A percentile compares a stretch with the other conserved stretches of the same genome.
Evolutionary conservation across 2,113 vertebrate species (phyloP).

Genomic region (Sorex fumeus): DNA sequence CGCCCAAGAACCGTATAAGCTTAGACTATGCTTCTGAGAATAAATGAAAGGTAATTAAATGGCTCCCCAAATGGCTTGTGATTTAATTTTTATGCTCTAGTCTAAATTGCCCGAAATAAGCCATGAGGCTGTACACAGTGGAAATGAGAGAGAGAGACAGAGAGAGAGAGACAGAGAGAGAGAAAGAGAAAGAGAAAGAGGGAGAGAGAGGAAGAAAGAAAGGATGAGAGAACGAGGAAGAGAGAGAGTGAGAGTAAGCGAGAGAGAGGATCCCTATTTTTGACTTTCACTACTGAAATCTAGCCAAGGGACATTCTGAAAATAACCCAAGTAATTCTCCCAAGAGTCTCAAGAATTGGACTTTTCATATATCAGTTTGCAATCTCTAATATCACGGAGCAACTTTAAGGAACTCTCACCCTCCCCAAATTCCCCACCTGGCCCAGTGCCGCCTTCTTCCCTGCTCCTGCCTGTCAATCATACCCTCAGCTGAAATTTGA

Average conservation of each 20-base stretch:
- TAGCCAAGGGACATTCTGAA: slow-evolving; percentile 78
- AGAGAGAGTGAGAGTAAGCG: too few relatives aligned
- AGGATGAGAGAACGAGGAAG: too few relatives aligned
- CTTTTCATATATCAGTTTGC: slow-evolving; percentile 87
- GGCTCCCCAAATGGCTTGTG: slow-evolving; percentile 28
- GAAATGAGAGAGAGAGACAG: slow-evolving; percentile 37
- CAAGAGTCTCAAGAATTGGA: slow-evolving; percentile 67
- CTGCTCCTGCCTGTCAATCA: slow-evolving; percentile 90
- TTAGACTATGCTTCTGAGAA: slow-evolving; percentile 63
- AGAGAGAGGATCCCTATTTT: slow-evolving; percentile 33
- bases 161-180: too few relatives aligned
- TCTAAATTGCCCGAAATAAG: slow-evolving; percentile 77
- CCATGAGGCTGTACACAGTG: slow-evolving; percentile 53
- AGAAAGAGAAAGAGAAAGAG: neutral
- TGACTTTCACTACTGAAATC: slow-evolving; percentile 69
- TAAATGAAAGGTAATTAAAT: slow-evolving; percentile 60
- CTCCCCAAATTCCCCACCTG: slow-evolving; percentile 92
- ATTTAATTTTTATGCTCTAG: slow-evolving; percentile 42
- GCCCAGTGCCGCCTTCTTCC: slow-evolving; percentile 88
- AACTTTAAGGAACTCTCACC: slow-evolving; percentile 89
- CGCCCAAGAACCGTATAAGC: slow-evolving; percentile 27
- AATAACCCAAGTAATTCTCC: slow-evolving; percentile 76
- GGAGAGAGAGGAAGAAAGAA: neutral
- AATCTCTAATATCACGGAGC: slow-evolving; percentile 88
- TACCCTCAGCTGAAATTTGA: slow-evolving; percentile 89